These are phyloP conservation scores for Heliornis fulica DNA, from an alignment of 2,113 vertebrate species.

Conservation along the genomic window DNA sequence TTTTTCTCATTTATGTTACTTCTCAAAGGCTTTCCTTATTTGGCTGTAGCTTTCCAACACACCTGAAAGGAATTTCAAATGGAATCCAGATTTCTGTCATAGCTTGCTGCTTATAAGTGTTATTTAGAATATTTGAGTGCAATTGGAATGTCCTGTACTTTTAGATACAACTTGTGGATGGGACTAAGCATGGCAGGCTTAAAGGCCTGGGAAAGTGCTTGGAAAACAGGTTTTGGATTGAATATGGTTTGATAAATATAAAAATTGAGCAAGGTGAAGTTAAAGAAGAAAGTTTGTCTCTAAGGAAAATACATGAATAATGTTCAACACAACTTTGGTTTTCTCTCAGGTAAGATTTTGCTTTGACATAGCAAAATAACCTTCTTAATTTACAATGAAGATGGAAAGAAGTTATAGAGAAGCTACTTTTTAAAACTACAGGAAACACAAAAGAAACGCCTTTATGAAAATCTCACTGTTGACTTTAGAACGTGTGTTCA, in stretches of 20 bases:
- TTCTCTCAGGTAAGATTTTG: neutral
- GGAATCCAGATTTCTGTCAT: neutral
- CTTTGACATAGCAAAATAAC: neutral
- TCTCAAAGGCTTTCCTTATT: neutral
- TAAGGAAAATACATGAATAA: neutral
- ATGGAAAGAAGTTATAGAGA: neutral
- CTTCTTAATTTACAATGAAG: neutral
- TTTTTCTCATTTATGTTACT: neutral
- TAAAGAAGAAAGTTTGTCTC: neutral
- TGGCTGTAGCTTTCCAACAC: neutral
- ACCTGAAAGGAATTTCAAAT: neutral
- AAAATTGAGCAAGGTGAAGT: neutral
- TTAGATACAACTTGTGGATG: neutral
- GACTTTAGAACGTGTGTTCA: neutral
- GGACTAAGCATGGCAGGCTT: neutral
- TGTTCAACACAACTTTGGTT: neutral
- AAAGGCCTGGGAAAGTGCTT: neutral
- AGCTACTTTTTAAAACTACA: neutral
- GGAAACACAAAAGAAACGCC: neutral
- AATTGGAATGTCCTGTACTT: neutral
- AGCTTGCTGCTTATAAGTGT: neutral
- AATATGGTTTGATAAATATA: neutral
- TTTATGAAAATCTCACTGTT: neutral
- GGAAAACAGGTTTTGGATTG: neutral
- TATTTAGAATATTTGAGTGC: neutral